Conservation (phyloP, 92 coral and sea anemone species). For the Palythoa caribaeorum region DNA sequence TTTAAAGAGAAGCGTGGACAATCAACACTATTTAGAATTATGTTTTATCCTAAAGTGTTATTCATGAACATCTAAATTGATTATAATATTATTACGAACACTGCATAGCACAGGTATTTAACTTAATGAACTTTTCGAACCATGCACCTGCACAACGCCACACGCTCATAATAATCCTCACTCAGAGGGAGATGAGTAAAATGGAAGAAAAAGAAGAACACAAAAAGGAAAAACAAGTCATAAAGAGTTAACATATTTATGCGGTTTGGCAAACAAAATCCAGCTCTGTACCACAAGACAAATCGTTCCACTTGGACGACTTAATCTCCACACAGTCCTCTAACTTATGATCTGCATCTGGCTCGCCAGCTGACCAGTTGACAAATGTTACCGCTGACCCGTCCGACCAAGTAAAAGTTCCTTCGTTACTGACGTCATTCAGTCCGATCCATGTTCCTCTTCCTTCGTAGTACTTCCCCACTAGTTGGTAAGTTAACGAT, state of each 20-base stretch:
- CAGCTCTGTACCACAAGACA: background rate
- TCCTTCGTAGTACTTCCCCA: background rate
- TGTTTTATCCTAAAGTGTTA: no score
- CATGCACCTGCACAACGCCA: no score
- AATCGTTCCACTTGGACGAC: background rate
- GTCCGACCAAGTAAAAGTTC: background rate
- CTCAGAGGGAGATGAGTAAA: no score
- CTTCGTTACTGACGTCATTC: constrained; percentile 7
- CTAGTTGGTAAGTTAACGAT: background rate
- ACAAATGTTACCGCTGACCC: constrained; percentile 7
- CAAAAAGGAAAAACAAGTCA: background rate
- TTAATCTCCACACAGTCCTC: background rate
- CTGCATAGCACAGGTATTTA: no score
- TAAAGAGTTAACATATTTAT: background rate
- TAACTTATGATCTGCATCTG: background rate
- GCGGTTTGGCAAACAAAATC: background rate
- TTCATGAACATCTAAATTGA: no score
- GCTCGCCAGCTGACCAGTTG: constrained; percentile 8
- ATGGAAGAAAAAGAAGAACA: no score
- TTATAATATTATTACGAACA: no score
- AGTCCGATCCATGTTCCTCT: constrained; percentile 13
- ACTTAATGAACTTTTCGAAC: no score
- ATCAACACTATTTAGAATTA: no score
- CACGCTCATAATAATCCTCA: no score
- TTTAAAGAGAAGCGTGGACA: no score